Evolutionary conservation across 2,888 invertebrate genomes (phyloP), one percentile per base, ranked within the genome.

Genomic region (Eubasilissa splendida): DNA sequence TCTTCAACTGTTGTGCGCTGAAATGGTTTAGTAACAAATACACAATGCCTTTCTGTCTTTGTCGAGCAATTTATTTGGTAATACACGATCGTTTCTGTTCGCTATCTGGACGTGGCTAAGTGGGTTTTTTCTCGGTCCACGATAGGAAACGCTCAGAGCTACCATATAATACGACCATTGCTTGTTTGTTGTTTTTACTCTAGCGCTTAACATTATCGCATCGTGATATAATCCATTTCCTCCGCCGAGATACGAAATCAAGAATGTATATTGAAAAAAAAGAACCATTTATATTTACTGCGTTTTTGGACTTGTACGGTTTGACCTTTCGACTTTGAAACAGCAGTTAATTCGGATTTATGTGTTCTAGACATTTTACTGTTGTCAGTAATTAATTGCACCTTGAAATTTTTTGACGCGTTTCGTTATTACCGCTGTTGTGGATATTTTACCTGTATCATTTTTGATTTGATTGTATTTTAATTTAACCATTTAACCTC

Each of bases 161-260:
- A 74, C 74, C 58, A 59, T 14, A 59, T 74, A 59, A 59, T 74
- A 12, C 9, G 9, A 12, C 14, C 58, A 42, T 59, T 59, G 22
- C 12, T 33, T 74, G 42, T 74, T 33, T 58, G 58, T 59, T 58
- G 59, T 59, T 58, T 74, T 74, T 74, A 33, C 42, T 59, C 33
- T 33, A 31, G 0, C 71, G 5, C 5, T 54, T 71, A n/a, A 53
- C 22, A 53, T 14, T 53, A 71, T 54, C 31, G 31, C 42, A 33
- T 74, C 74, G 74, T 74, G 74, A 74, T 59, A 42, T 59, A 74
- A 59, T 59, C 59, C 74, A 74, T 74, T 74, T 74, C 74, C 74
- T 54, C 33, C 33, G 31, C 42, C 52, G 68, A 68, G 52, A 33
- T 10, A 33, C 4, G 50, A 68, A 68, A 68, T 50, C 68, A 50